Conservation (phyloP, 2,797 vertebrate genomes). For the Otolemur crassicaudatus region DNA sequence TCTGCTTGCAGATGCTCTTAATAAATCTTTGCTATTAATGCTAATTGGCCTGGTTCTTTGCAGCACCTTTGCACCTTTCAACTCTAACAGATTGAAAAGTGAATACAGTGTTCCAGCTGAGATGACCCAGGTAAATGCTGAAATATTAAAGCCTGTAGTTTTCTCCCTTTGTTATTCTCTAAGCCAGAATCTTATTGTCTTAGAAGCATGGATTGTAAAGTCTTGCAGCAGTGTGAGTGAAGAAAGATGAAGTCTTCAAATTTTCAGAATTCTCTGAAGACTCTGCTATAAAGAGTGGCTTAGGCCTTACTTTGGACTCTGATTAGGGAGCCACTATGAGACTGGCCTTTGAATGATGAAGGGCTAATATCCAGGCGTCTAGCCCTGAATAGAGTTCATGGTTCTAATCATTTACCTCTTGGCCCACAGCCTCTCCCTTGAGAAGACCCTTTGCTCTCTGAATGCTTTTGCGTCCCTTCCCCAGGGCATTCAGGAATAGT, state of each 20-base stretch:
- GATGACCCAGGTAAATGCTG: not conserved
- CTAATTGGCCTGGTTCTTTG: too few species aligned
- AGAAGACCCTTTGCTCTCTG: not conserved
- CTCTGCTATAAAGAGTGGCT: not conserved
- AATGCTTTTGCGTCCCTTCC: not conserved
- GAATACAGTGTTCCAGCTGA: not conserved
- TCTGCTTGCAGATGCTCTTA: too few species aligned
- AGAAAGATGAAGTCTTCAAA: not conserved
- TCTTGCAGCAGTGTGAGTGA: not conserved
- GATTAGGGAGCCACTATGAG: not conserved
- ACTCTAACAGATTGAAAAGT: too few species aligned
- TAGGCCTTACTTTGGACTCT: not conserved
- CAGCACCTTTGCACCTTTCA: too few species aligned
- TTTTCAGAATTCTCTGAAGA: not conserved
- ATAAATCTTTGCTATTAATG: too few species aligned
- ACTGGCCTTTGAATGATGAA: not conserved
- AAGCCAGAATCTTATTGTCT: not conserved
- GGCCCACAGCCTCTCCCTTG: not conserved
- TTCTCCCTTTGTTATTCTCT: not conserved
- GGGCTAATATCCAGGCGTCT: too few species aligned
- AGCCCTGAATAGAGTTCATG: not conserved
- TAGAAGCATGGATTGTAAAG: not conserved
- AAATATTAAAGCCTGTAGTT: not conserved
- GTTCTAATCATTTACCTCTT: not conserved
- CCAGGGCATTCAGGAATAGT: not conserved